Evolutionary conservation across 2,888 invertebrate genomes (phyloP).

Genomic region (Leptopilina drosophilae): DNA sequence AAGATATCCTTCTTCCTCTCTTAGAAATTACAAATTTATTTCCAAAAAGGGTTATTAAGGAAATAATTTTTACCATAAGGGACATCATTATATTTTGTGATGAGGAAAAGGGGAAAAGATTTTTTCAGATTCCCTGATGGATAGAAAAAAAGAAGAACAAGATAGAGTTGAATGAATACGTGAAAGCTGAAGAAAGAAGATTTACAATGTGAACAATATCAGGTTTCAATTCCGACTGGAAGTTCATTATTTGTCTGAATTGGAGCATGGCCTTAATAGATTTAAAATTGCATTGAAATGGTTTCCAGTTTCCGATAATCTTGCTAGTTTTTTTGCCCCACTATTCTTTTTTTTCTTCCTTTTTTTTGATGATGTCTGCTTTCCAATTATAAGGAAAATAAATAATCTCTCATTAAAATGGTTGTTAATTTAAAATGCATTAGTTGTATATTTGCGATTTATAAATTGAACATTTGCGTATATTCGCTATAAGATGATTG

Average conservation of each 20-base stretch:
- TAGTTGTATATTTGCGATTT: too few relatives aligned
- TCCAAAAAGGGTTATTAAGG: too few relatives aligned
- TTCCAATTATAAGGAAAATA: too few relatives aligned
- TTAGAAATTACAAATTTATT: too few relatives aligned
- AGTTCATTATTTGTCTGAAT: slow-evolving; percentile 17
- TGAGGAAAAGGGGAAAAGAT: background rate
- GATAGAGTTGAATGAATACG: too few relatives aligned
- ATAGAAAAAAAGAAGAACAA: background rate
- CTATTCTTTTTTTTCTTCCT: background rate
- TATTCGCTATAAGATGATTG: too few relatives aligned
- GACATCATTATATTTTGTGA: too few relatives aligned
- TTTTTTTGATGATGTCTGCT: background rate
- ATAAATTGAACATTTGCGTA: too few relatives aligned
- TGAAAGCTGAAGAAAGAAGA: slow-evolving; percentile 1
- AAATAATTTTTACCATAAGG: too few relatives aligned
- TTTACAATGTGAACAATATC: slow-evolving; percentile 4
- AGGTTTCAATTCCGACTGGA: slow-evolving; percentile 4
- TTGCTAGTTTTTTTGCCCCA: background rate
- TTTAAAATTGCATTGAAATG: slow-evolving; percentile 13
- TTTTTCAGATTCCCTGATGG: background rate
- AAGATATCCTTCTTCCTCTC: too few relatives aligned
- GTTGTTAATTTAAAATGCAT: too few relatives aligned
- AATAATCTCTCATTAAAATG: too few relatives aligned
- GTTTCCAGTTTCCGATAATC: slow-evolving; percentile 13
- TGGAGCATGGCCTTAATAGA: slow-evolving; percentile 19